Percentiles rank a stretch among this genome's conserved stretches.
Evolutionary conservation across 2,113 vertebrate species (phyloP).

Genomic region (Cynopterus brachyotis): DNA sequence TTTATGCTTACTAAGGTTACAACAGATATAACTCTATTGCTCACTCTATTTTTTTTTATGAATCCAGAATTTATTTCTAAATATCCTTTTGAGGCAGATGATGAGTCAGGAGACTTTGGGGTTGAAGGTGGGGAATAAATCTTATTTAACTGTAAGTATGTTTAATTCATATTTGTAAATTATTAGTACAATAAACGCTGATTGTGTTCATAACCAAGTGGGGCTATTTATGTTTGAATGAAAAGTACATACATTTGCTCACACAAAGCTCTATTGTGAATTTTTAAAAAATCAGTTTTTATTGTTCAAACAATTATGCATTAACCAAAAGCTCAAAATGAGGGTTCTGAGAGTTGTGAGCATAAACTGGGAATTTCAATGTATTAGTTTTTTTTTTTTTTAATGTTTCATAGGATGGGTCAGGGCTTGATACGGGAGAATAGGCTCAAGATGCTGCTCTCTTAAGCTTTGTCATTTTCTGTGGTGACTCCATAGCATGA

Average conservation of each 20-base stretch:
- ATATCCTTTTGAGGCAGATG: constrained; percentile 14
- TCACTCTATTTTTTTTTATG: neutral
- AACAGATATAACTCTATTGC: neutral
- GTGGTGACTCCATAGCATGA: neutral
- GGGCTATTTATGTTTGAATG: constrained; percentile 61
- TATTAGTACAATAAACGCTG: constrained; percentile 60
- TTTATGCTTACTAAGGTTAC: neutral
- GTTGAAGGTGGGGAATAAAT: constrained; percentile 49
- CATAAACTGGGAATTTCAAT: neutral
- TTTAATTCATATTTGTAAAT: constrained; percentile 57
- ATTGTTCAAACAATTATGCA: constrained; percentile 42
- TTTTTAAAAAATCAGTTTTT: constrained; percentile 53
- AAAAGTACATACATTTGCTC: constrained; percentile 35
- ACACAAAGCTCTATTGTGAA: constrained; percentile 48
- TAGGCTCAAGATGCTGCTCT: neutral
- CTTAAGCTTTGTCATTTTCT: neutral
- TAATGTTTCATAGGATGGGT: neutral
- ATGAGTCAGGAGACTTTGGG: neutral
- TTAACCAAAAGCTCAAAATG: constrained; percentile 41
- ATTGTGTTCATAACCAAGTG: constrained; percentile 69
- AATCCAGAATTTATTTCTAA: constrained; percentile 52
- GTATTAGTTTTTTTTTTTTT: neutral
- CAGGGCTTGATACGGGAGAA: neutral
- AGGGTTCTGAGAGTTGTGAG: constrained; percentile 17
- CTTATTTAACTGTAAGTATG: constrained; percentile 58